Conservation (phyloP, 1,140 invertebrate genomes). For the Heliconius himera region DNA sequence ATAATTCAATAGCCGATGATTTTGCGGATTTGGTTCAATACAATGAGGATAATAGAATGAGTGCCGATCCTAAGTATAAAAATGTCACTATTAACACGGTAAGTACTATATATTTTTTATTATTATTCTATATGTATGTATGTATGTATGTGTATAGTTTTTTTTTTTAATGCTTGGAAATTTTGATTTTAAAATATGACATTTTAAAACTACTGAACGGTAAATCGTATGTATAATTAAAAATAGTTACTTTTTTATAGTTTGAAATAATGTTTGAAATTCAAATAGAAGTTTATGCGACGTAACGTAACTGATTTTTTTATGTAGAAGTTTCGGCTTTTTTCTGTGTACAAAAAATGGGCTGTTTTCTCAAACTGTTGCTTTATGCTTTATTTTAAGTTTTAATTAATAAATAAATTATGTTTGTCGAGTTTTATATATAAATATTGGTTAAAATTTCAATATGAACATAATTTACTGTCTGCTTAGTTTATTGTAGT, state of each 20-base stretch:
- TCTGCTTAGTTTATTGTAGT: background rate
- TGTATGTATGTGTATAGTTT: background rate
- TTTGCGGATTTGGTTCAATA: slow-evolving; percentile 95
- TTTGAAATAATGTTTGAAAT: no score
- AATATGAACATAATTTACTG: background rate
- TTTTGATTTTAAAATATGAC: no score
- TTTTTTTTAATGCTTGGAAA: background rate
- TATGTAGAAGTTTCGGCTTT: no score
- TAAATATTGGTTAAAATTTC: background rate
- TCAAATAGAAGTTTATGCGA: no score
- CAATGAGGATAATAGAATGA: slow-evolving; percentile 94
- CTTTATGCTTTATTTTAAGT: background rate
- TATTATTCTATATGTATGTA: background rate
- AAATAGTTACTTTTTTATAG: no score
- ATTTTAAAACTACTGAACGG: no score
- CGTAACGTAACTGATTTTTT: no score
- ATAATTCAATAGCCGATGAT: slow-evolving; percentile 90
- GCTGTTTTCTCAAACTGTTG: background rate
- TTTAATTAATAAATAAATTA: background rate
- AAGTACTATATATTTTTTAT: slow-evolving; percentile 17
- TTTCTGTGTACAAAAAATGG: background rate
- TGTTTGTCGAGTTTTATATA: background rate
- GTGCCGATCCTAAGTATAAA: slow-evolving; percentile 82
- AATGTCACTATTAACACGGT: slow-evolving; percentile 91
- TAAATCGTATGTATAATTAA: no score